Evolutionary conservation across 2,797 vertebrate species (phyloP), one percentile per base, ranked within the genome.

Genomic region (Cirrhinus molitorella): DNA sequence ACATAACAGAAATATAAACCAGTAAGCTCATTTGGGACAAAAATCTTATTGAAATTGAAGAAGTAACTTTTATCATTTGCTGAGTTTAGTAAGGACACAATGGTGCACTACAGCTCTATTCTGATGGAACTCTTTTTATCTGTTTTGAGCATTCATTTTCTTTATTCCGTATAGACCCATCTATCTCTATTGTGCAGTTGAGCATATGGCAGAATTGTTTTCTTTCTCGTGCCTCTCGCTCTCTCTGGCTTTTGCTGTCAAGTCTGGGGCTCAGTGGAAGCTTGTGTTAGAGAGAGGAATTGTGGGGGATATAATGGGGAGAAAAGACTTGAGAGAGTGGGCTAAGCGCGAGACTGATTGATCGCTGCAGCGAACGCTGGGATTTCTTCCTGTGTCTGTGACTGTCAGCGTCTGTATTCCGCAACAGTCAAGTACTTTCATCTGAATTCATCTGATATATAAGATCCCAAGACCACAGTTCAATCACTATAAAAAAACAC

Each of bases 151-250:
- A 77, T 63, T 77, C 1, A 45, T 76, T 77, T 47, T 63, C 57
- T 63, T 63, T 63, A 63, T 77, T 77, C 74, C 40, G n/a, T 81
- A 72, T 71, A 81, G 53, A 59, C 68, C 21, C 21, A 81, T 47
- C 21, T 45, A 59, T 80, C 37, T 71, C 37, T 55, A 80, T 45
- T 71, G 25, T 25, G 43, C 40, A 72, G 17, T 3, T 49, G 55
- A 49, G 67, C 53, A 81, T 47, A 81, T 47, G 40, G 40, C 25
- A 61, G 68, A 72, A 49, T 49, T 63, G 43, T 45, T 72, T 71
- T 4, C 55, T 72, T 72, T 67, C 65, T 28, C n/a, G 40, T 68
- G 53, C 49, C 34, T 61, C 53, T 16, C 19, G 4, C 47, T 80
- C 37, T 71, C 28, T n/a, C 40, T 49, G 40, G 25, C 66, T 71